phyloP scores from a whole-genome alignment of 2,797 vertebrate species.

The Eulemur albifrons region DNA sequence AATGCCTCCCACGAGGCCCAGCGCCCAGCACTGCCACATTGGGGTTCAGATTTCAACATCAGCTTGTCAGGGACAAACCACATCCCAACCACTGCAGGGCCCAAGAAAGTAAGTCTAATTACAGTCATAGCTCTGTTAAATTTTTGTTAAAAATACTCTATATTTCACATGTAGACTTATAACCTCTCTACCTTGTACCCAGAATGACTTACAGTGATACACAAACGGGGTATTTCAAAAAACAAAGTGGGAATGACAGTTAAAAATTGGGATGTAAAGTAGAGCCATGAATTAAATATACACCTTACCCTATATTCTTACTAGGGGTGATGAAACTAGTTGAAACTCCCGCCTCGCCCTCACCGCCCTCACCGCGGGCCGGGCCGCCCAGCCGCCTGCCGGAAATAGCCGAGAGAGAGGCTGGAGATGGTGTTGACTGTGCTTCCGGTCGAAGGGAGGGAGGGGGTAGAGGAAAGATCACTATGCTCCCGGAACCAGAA shows the following conservation, averaged over 20 bases:
- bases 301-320: neutral
- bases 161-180: neutral
- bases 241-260: neutral
- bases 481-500: neutral
- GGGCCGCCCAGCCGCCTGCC: rapidly evolving
- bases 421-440: rapidly evolving
- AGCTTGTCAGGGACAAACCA: neutral
- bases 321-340: neutral
- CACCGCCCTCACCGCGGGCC: rapidly evolving
- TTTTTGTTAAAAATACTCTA: neutral
- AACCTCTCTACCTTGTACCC: neutral
- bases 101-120: neutral
- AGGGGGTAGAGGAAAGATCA: rapidly evolving
- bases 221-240: neutral
- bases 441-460: neutral
- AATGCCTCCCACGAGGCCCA: neutral
- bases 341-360: rapidly evolving
- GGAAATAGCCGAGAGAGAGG: neutral
- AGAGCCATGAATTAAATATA: neutral
- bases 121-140: neutral
- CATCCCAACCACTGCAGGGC: neutral
- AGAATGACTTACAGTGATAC: neutral
- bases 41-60: neutral
- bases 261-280: neutral
- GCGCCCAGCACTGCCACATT: neutral